Conservation (phyloP, 2,888 invertebrate species). For the Mythimna albipuncta region DNA sequence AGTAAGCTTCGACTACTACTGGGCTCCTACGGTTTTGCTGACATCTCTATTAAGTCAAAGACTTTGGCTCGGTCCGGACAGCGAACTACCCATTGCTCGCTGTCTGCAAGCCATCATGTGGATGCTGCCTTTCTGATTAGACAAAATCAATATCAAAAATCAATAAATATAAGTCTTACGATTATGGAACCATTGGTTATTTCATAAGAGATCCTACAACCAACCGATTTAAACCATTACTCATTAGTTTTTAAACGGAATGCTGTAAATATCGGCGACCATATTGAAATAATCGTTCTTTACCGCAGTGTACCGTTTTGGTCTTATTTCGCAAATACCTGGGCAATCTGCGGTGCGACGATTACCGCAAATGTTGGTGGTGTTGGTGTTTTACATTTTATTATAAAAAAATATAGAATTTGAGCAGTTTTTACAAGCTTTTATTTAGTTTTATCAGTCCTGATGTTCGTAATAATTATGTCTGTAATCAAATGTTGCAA, state of each 20-base stretch:
- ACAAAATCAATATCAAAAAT: neutral
- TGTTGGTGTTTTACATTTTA: slow-evolving; percentile 3
- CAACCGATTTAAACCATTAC: slow-evolving; percentile 34
- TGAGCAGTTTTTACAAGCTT: no score
- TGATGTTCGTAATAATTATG: no score
- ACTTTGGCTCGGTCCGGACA: no score
- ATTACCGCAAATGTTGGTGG: slow-evolving; percentile 25
- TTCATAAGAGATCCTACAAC: slow-evolving; percentile 27
- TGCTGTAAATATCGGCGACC: slow-evolving; percentile 45
- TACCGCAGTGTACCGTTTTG: slow-evolving; percentile 38
- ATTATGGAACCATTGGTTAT: neutral
- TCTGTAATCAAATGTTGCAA: no score
- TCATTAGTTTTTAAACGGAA: slow-evolving; percentile 45
- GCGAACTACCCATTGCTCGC: no score
- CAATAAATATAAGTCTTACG: slow-evolving; percentile 1
- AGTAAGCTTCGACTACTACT: no score
- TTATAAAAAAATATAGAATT: neutral
- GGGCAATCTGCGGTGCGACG: slow-evolving; percentile 32
- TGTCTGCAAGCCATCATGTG: no score
- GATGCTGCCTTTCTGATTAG: neutral
- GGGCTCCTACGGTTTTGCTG: no score
- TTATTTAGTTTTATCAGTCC: no score
- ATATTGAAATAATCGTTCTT: slow-evolving; percentile 42
- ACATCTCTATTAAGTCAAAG: no score
- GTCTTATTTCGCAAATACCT: slow-evolving; percentile 42